Evolutionary conservation across 2,888 invertebrate species (phyloP), one percentile per base, ranked within the genome.

Genomic region (Plusia festucae): DNA sequence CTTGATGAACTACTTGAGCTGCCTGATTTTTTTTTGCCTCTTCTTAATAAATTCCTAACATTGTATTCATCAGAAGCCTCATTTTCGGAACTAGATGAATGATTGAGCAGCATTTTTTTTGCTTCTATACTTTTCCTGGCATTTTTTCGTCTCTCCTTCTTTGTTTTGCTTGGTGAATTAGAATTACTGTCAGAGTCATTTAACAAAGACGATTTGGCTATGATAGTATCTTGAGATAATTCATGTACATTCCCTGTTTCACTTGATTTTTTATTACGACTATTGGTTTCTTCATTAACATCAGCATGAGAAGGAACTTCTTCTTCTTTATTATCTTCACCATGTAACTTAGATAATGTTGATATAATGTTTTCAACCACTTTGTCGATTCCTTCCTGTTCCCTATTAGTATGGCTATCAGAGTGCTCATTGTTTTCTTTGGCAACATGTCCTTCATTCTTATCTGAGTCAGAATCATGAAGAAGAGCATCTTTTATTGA

Each of bases 11-110:
- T 62, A 73, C 59, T 63, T 1, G 71, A 66, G 57, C 66, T 70
- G 24, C 22, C 51, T 6, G 64, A 58, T 63, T 71, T 76, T 53
- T 64, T 65, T 46, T 60, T 67, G 16, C 34, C 54, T 20, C 53
- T 27, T 60, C 70, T 68, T 59, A 56, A 34, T 6, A 56, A 65
- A 18, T 32, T 53, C 40, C 60, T 73, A 11, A 65, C 75, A 58
- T 16, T 64, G 64, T 89, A 86, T 56, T 90, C 89, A 71, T 85
- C 85, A 24, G 87, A 85, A 54, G 73, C 75, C 32, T 86, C 74
- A 68, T 92, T 91, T 53, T 93, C 94, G 7, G 94, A 94, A 78
- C 92, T 91, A 30, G 92, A 91, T 46, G 91, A 91, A 74, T 90
- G 87, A 44, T 82, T 82, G 5, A 93, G 73, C 13, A 92, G 81